Percentiles rank a stretch among this genome's conserved stretches.
Conservation (phyloP, 2,113 vertebrate genomes). For the Myotis brandtii region DNA sequence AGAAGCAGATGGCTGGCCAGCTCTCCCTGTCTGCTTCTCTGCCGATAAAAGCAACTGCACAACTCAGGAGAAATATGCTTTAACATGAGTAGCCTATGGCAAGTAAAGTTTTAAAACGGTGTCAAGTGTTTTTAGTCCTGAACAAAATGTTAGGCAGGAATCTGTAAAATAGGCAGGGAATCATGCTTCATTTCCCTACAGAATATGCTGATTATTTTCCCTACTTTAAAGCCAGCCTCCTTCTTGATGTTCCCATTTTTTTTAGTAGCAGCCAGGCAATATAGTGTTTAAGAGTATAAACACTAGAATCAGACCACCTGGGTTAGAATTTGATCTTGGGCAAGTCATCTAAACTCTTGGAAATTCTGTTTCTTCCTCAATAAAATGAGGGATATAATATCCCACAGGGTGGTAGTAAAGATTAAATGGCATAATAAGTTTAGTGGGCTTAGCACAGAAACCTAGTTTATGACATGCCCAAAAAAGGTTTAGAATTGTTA, state of each 20-base stretch:
- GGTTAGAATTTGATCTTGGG: not conserved
- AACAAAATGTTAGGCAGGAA: slow-evolving; percentile 1
- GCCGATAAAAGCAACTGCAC: slow-evolving; percentile 28
- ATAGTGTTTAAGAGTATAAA: not conserved
- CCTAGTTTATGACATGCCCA: not conserved
- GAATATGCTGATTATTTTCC: not conserved
- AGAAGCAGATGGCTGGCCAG: slow-evolving; percentile 17
- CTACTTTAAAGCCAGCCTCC: not conserved
- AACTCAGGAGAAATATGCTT: slow-evolving; percentile 42
- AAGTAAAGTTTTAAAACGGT: not conserved
- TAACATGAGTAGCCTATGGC: not conserved
- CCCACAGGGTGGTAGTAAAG: not conserved
- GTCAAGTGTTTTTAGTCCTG: not conserved
- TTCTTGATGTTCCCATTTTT: slow-evolving; percentile 32
- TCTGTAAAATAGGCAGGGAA: not conserved
- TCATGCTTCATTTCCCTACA: not conserved
- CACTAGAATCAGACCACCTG: not conserved
- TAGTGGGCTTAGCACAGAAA: not conserved
- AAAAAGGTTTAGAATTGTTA: slow-evolving; percentile 7
- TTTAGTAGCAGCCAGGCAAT: not conserved
- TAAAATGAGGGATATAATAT: not conserved
- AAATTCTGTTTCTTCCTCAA: slow-evolving; percentile 18
- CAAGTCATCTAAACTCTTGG: not conserved
- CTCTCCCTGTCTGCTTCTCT: slow-evolving; percentile 30
- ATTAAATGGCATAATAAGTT: not conserved